Percentiles rank a stretch among this genome's conserved stretches.
phyloP scores from a whole-genome alignment of 2,888 invertebrate species.

The Amiota minor region DNA sequence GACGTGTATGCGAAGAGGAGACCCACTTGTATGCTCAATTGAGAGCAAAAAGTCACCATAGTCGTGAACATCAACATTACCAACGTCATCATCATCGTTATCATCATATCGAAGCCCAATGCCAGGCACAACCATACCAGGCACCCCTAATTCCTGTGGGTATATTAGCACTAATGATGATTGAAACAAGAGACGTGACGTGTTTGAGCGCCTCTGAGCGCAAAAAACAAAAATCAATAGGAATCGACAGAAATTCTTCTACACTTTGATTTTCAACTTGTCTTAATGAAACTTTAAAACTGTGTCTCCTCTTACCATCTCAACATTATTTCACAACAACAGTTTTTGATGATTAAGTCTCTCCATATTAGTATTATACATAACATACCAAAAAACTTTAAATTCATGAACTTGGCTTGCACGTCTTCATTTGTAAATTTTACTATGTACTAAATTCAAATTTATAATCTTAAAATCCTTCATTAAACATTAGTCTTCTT shows the following conservation, averaged over 20 bases:
- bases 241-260: constrained; percentile 44
- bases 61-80: background rate
- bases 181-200: constrained; percentile 72
- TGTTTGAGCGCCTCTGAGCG: background rate
- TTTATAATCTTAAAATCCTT: too few species aligned
- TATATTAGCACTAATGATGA: constrained; percentile 75
- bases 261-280: constrained; percentile 61
- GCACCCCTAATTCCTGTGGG: constrained; percentile 73
- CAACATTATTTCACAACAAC: too few species aligned
- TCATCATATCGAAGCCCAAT: background rate
- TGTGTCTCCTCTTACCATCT: background rate
- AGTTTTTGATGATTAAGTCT: too few species aligned
- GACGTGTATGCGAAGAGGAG: too few species aligned
- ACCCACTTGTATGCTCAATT: constrained; percentile 25
- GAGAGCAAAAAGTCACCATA: constrained; percentile 9
- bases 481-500: too few species aligned
- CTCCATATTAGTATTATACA: too few species aligned
- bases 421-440: too few species aligned
- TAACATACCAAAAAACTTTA: too few species aligned
- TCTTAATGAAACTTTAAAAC: constrained; percentile 31
- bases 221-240: background rate
- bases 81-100: constrained; percentile 10
- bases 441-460: too few species aligned
- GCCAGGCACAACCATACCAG: background rate
- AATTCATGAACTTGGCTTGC: too few species aligned